Base-by-base conservation (phyloP, 2,888 invertebrate species). In the Metellina segmentata region DNA sequence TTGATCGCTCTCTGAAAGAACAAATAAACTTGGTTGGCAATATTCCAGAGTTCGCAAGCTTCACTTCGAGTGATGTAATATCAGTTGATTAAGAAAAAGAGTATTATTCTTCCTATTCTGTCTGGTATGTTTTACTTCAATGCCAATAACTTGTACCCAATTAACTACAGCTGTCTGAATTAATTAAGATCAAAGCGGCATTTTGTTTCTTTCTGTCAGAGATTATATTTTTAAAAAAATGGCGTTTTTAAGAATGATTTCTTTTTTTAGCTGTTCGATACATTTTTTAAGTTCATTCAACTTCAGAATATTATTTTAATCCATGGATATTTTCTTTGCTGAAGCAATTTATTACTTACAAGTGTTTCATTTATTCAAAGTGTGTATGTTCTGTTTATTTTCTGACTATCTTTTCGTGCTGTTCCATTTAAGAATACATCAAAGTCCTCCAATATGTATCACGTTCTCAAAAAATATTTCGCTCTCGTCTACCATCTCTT, bases 1-100 rank as follows among this genome's bases (percentile, higher is more conserved):
- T 70, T 53, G 20, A 11, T 91, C 91, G 9, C 82, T 79, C 11
- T 86, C 91, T 91, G 70, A 82, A 85, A 82, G 20, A 86, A 86
- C 16, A 82, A 77, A 61, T 1, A 53, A 71, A 71, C 7, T 8
- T 61, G 20, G 20, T 19, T 53, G n/a, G 11, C 78, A 11, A 79
- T 13, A n/a, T 16, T 48, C 19, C 51, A 51, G 49, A 61, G 53
- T 8, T 61, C 0, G 16, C 7, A 61, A 61, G 16, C 34, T 6
- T 61, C 61, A 61, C 61, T 16, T 61, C 61, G 11, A 9, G 16
- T 16, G 16, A 16, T 61, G 7, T 61, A 61, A 61, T 16, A 61
- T 61, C 61, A 61, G 6, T 61, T 5, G 11, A 61, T 61, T 61
- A 61, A 61, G 11, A 61, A 34, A 34, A 61, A 11, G 61, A 61